phyloP scores from a whole-genome alignment of 2,888 invertebrate species.

The Ormia ochracea region DNA sequence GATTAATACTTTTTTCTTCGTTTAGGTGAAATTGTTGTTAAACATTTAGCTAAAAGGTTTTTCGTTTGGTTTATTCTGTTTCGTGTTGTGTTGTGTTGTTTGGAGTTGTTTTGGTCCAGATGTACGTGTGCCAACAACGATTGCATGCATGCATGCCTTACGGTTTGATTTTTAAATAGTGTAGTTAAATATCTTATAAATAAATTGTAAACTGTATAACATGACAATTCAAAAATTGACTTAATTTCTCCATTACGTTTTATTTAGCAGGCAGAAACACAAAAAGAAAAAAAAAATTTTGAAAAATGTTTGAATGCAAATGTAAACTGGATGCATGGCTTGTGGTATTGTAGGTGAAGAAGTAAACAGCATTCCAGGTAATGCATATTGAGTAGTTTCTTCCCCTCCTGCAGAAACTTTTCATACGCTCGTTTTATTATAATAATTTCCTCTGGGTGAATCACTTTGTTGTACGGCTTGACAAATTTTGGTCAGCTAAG shows the following conservation, averaged over 20 bases:
- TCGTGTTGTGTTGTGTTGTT: no score
- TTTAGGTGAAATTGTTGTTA: conserved; percentile 56
- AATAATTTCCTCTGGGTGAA: no score
- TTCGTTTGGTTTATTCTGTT: neutral
- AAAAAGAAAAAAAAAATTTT: neutral
- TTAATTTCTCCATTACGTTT: conserved; percentile 44
- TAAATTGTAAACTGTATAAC: conserved; percentile 46
- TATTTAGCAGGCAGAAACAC: neutral
- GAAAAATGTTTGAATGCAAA: neutral
- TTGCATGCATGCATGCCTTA: conserved; percentile 60
- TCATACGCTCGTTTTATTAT: no score
- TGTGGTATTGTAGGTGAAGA: neutral
- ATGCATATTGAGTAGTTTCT: neutral
- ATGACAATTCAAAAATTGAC: conserved; percentile 43
- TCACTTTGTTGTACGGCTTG: no score
- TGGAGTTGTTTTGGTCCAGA: neutral
- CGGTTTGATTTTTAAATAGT: conserved; percentile 35
- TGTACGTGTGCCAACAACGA: conserved; percentile 60
- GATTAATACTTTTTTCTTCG: conserved; percentile 42
- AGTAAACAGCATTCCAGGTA: neutral
- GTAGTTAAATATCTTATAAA: conserved; percentile 34
- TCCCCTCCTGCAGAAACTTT: no score
- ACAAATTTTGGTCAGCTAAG: no score
- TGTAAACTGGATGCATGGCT: neutral
- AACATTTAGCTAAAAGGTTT: conserved; percentile 51